phyloP scores from a whole-genome alignment of 1,140 invertebrate genomes.

The Pteromalus puparum region DNA sequence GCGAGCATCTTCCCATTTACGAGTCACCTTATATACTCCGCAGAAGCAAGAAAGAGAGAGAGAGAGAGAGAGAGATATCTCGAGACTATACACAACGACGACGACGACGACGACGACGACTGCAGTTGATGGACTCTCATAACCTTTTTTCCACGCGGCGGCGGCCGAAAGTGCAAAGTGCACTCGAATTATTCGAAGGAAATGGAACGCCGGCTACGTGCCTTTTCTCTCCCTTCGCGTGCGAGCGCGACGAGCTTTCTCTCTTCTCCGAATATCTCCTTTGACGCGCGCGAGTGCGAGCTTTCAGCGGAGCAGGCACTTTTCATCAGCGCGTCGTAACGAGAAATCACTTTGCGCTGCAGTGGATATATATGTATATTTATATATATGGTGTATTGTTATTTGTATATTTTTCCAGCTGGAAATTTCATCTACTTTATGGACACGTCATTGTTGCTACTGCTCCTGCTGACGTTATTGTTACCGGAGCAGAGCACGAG shows the following conservation, averaged over 20 bases:
- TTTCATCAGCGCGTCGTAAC: not conserved
- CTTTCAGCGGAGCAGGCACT: not conserved
- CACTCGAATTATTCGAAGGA: conserved; percentile 49
- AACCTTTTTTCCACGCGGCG: conserved; percentile 23
- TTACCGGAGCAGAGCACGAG: not conserved
- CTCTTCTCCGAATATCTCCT: not conserved
- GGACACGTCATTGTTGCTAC: not conserved
- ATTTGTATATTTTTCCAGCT: not conserved
- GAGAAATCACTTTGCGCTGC: not conserved
- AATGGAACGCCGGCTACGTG: conserved; percentile 32
- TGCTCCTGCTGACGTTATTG: not conserved
- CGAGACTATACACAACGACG: conserved; percentile 11
- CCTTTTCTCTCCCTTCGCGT: conserved; percentile 9
- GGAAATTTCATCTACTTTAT: not conserved
- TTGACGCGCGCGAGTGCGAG: not conserved
- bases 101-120: not conserved
- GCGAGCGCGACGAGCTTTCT: not conserved
- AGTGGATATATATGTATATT: too few species aligned
- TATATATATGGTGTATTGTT: too few species aligned
- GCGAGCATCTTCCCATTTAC: conserved; percentile 18
- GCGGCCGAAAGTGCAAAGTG: conserved; percentile 44
- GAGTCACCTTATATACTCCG: conserved; percentile 4
- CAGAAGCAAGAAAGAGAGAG: not conserved
- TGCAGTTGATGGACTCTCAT: conserved; percentile 38
- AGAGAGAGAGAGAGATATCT: not conserved